Evolutionary conservation across 2,113 vertebrate genomes (phyloP), one percentile per base, ranked within the genome.

Genomic region (Lagopus leucura): DNA sequence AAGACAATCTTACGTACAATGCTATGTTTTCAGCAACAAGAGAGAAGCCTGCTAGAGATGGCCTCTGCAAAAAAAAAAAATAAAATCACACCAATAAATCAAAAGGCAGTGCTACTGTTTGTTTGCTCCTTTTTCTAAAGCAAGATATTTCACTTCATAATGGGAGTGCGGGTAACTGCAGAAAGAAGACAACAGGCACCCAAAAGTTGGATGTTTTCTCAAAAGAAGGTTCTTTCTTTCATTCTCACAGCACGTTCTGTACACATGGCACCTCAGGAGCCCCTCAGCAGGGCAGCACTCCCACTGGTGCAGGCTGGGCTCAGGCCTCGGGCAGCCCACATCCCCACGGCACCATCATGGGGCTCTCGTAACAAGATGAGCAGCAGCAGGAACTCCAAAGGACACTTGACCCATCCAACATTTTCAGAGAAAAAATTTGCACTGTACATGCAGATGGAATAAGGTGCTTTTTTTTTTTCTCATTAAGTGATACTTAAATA

Each of bases 401-500:
- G 65, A 77, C 88, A 83, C 89, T 91, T 91, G 83, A 71, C 43
- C 75, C 82, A 30, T 79, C 84, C 75, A 60, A 93, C 82, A 55
- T 63, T 82, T 45, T 64, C 89, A 82, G 50, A 85, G 71, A 77
- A 92, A 82, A 43, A 64, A 94, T 90, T 78, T 93, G 64, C 75
- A 58, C 7, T 70, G 88, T 73, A 86, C 52, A 67, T 86, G 79
- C 89, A 47, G 19, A 66, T 55, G 61, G 88, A 86, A 70, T 47
- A 57, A 73, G 69, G 61, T 19, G 61, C 32, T 72, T 13, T 55
- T 66, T 85, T 85, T 78, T 80, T 70, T 47, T 61, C 9, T 95
- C 92, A 94, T 47, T 87, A 96, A 94, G 71, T 54, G 47, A 66
- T 74, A 48, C 61, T 77, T 84, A 96, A 90, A 94, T 86, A 95